Conservation (phyloP, 2,113 vertebrate genomes). For the Nesoenas mayeri region DNA sequence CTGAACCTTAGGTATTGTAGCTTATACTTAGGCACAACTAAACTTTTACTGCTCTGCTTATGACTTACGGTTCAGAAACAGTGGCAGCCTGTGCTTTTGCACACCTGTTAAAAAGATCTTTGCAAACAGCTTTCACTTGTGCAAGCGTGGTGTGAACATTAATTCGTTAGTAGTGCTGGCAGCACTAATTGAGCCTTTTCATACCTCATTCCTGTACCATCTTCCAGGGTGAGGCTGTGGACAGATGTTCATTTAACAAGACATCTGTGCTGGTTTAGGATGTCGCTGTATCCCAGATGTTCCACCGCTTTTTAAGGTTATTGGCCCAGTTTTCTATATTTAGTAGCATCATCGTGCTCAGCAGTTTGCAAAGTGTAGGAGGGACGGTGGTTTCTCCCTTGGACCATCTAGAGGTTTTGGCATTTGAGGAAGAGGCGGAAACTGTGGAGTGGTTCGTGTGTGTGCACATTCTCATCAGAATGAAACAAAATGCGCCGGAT, state of each 20-base stretch:
- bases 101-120: conserved; percentile 1
- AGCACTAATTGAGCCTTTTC: conserved; percentile 35
- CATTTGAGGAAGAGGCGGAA: neutral
- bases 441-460: neutral
- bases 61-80: accelerated
- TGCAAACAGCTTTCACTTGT: conserved; percentile 20
- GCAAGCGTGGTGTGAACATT: neutral
- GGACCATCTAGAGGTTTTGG: neutral
- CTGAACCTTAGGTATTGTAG: neutral
- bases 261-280: conserved; percentile 63
- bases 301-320: conserved; percentile 40
- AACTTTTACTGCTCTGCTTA: neutral
- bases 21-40: neutral
- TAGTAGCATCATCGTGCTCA: neutral
- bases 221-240: neutral
- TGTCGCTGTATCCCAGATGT: conserved; percentile 59
- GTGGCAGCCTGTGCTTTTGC: neutral
- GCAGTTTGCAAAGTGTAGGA: neutral
- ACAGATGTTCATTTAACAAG: conserved; percentile 64
- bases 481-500: neutral
- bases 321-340: neutral
- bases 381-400: neutral
- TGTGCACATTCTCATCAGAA: neutral
- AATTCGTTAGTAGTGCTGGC: neutral
- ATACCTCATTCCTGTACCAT: neutral